These are phyloP conservation scores for Tupaia chinensis DNA, from an alignment of 2,113 vertebrate species.

Conservation along the genomic window DNA sequence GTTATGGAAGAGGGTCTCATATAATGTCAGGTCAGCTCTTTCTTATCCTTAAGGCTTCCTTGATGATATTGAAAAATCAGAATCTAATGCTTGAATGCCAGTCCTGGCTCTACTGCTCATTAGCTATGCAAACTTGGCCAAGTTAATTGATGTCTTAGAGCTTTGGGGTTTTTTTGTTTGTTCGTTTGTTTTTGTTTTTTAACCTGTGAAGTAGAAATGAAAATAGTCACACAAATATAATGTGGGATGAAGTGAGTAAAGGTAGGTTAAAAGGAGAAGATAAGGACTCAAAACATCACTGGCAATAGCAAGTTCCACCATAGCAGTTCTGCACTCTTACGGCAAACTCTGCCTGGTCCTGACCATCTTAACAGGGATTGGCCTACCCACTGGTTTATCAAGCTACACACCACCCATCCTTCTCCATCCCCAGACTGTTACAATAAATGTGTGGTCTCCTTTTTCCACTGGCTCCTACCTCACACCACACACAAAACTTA, in stretches of 20 bases:
- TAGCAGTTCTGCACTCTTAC: not conserved
- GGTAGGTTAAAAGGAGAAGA: not conserved
- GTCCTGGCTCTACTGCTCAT: not conserved
- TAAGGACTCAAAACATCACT: not conserved
- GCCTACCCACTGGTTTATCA: not conserved
- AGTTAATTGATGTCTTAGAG: constrained; percentile 23
- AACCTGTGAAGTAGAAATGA: constrained; percentile 22
- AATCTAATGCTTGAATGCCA: constrained; percentile 3
- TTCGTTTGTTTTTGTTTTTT: not conserved
- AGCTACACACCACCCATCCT: not conserved
- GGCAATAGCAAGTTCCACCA: not conserved
- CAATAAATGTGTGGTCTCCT: not conserved
- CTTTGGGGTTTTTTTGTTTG: constrained; percentile 26
- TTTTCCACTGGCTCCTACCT: not conserved
- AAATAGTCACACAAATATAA: constrained; percentile 45
- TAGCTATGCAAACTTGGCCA: constrained; percentile 21
- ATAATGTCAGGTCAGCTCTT: not conserved
- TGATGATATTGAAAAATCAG: not conserved
- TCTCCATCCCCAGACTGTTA: not conserved
- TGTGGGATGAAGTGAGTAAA: constrained; percentile 4
- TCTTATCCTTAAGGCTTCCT: not conserved
- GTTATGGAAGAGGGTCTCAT: not conserved
- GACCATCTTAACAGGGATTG: not conserved
- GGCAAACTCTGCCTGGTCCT: not conserved
- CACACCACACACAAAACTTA: not conserved